Evolutionary conservation across 2,888 invertebrate genomes (phyloP).

Genomic region (Conistra vaccinii): DNA sequence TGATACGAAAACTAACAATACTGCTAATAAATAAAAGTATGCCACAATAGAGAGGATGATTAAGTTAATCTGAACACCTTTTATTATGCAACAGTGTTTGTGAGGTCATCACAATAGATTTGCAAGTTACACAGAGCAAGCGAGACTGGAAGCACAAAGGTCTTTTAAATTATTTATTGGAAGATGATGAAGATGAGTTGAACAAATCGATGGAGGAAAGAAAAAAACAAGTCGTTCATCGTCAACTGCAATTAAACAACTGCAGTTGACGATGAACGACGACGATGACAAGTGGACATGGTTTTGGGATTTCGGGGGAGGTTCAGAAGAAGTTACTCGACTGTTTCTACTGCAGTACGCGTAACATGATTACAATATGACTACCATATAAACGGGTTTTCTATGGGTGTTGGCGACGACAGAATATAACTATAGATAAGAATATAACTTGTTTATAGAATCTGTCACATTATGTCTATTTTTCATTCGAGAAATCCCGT

Average conservation of each 20-base stretch:
- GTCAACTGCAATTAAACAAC: too few species aligned
- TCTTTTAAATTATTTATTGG: not conserved
- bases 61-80: slow-evolving; percentile 32
- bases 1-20: slow-evolving; percentile 38
- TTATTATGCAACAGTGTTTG: slow-evolving; percentile 31
- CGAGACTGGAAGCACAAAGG: slow-evolving; percentile 20
- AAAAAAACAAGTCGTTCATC: too few species aligned
- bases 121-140: slow-evolving; percentile 32
- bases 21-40: slow-evolving; percentile 33
- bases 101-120: slow-evolving; percentile 23
- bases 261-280: too few species aligned
- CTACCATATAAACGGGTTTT: too few species aligned
- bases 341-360: not conserved
- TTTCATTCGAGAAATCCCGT: too few species aligned
- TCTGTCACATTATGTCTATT: too few species aligned
- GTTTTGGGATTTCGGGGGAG: too few species aligned
- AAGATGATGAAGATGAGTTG: not conserved
- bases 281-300: too few species aligned
- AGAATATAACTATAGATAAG: too few species aligned
- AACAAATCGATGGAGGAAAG: not conserved
- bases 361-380: too few species aligned
- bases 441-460: too few species aligned
- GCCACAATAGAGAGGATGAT: slow-evolving; percentile 21
- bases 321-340: not conserved
- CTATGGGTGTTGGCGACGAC: too few species aligned